Base-by-base conservation (phyloP, 2,113 vertebrate species). In the Saiga tatarica region DNA sequence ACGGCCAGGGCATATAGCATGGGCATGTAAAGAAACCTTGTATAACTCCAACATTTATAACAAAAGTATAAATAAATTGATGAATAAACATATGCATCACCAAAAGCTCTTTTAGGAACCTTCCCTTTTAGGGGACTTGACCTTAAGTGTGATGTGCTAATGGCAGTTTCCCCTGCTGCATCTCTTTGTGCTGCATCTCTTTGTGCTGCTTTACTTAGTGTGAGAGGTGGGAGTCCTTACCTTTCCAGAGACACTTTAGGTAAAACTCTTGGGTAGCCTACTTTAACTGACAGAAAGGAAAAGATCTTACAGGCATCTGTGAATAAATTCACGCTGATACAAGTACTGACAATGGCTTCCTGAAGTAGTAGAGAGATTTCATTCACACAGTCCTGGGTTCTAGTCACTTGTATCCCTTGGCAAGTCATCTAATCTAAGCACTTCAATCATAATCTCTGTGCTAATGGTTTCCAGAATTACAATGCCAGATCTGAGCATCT, bases 341-440 rank as follows among this genome's bases (percentile, higher is more conserved):
- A 16, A 14, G 21, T 16, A 42, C 45, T 60, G 13, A n/a, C 13
- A 7, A 0, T 2, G 1, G 6, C 2, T 39, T 14, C 4, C 25
- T 23, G 42, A 82, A 86, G 8, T 5, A 3, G 0, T 33, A 5
- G 1, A 3, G 1, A 3, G 1, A 4, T 25, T 83, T 93, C 62
- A 53, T 47, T 30, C 33, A 33, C 0, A 0, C 9, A 17, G 12
- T 17, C 26, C 33, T 5, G 6, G 9, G 52, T 16, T 57, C n/a
- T 50, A 1, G 12, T 62, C 39, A 21, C 45, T n/a, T 10, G 2
- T 26, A 14, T 59, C 59, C 62, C 2, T 19, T 2, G 7, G 12
- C 19, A 52, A 2, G 11, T 33, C 19, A 74, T 57, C 9, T 13
- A 39, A 53, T 36, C 87, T 93, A 12, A 95, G 25, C 39, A 5